phyloP scores from a whole-genome alignment of 2,888 invertebrate genomes.

The Buathra laborator region DNA sequence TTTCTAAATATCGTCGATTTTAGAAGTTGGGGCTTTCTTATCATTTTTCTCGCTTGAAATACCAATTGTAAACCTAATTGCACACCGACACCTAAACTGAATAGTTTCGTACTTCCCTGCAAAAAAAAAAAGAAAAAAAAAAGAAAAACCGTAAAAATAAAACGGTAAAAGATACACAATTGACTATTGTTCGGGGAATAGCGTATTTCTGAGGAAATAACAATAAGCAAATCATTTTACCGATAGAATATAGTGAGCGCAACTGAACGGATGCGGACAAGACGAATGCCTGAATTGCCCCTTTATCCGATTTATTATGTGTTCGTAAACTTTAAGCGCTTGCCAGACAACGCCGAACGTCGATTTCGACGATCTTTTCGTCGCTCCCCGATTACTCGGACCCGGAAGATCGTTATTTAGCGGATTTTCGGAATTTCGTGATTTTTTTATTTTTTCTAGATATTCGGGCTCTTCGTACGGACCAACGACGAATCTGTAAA shows the following conservation, averaged over 20 bases:
- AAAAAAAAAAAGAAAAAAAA: constrained; percentile 74
- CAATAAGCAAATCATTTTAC: constrained; percentile 80
- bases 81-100: constrained; percentile 88
- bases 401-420: constrained; percentile 20
- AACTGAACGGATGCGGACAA: constrained; percentile 89
- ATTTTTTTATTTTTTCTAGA: constrained; percentile 73
- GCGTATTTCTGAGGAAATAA: constrained; percentile 6
- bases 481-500: constrained; percentile 87
- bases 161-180: not conserved
- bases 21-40: constrained; percentile 86
- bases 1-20: constrained; percentile 86
- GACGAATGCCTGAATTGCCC: constrained; percentile 85
- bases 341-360: constrained; percentile 83
- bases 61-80: constrained; percentile 88
- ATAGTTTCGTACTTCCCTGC: constrained; percentile 87
- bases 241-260: constrained; percentile 87
- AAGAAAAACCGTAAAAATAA: not conserved
- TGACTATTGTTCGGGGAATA: not conserved
- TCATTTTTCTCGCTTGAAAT: constrained; percentile 87
- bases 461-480: constrained; percentile 87
- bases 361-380: constrained; percentile 76
- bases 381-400: constrained; percentile 50
- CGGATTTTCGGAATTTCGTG: constrained; percentile 40
- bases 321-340: constrained; percentile 85
- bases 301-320: constrained; percentile 86